These are phyloP conservation scores for Echinops telfairi DNA, from an alignment of 2,113 vertebrate genomes.

Conservation along the genomic window DNA sequence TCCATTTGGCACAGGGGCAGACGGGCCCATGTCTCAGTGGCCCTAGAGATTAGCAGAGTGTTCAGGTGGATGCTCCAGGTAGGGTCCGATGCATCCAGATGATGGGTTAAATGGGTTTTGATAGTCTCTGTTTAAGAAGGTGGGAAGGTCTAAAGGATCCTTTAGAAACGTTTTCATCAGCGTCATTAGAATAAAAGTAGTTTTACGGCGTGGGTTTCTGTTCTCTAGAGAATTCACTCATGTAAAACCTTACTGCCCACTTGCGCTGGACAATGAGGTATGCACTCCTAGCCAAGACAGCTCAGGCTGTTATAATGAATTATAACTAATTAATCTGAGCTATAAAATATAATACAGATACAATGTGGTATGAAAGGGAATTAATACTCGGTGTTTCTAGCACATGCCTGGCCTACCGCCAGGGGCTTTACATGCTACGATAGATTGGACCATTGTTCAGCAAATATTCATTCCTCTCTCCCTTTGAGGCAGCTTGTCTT, in stretches of 20 bases:
- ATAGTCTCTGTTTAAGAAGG: slow-evolving; percentile 10
- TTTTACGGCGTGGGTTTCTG: background rate
- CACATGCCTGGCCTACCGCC: slow-evolving; percentile 52
- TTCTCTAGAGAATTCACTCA: slow-evolving; percentile 12
- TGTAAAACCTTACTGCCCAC: background rate
- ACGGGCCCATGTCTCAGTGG: background rate
- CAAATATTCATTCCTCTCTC: background rate
- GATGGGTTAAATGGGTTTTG: background rate
- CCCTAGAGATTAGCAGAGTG: background rate
- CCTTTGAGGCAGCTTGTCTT: background rate
- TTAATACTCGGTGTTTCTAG: slow-evolving; percentile 52
- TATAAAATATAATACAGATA: slow-evolving; percentile 60
- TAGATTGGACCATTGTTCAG: slow-evolving; percentile 19
- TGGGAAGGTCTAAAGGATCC: background rate
- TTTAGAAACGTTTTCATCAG: slow-evolving; percentile 54
- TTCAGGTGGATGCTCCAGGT: fast-evolving
- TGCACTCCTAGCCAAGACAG: slow-evolving; percentile 33
- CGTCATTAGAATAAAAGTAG: slow-evolving; percentile 49
- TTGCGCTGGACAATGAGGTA: background rate
- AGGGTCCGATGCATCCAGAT: fast-evolving
- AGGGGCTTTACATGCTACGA: slow-evolving; percentile 26
- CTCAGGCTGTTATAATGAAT: slow-evolving; percentile 63
- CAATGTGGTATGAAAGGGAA: slow-evolving; percentile 47
- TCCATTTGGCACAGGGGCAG: background rate
- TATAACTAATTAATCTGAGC: slow-evolving; percentile 69